These are phyloP conservation scores for Siniperca knerii DNA, from an alignment of 2,113 vertebrate genomes.

Conservation along the genomic window DNA sequence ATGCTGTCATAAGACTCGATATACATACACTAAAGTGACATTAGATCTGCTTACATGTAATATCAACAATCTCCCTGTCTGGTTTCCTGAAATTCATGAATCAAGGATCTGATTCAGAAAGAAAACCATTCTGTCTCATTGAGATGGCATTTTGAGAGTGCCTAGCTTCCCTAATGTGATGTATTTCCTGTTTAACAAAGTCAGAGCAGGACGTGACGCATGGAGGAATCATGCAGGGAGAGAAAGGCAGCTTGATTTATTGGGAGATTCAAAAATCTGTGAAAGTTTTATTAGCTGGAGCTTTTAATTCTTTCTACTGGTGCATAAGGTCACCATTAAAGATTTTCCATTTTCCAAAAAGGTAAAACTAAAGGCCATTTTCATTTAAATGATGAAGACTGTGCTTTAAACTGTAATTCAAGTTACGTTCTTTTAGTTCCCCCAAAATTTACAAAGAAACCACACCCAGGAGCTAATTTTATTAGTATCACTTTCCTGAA, in stretches of 20 bases:
- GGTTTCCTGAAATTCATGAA: neutral
- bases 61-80: neutral
- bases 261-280: neutral
- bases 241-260: neutral
- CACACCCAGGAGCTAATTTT: neutral
- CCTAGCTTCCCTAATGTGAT: neutral
- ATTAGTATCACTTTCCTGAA: neutral
- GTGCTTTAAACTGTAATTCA: neutral
- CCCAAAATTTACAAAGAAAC: neutral
- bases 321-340: neutral
- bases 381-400: neutral
- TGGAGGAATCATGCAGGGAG: neutral
- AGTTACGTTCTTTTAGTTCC: neutral
- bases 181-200: conserved; percentile 8
- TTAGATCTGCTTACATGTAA: neutral
- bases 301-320: neutral
- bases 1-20: no score
- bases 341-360: no score
- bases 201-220: neutral
- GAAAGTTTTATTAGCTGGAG: neutral
- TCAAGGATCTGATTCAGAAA: neutral
- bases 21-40: neutral
- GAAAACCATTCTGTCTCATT: neutral
- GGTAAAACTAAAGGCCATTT: no score
- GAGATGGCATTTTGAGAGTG: neutral